phyloP scores from a whole-genome alignment of 1,140 invertebrate genomes.

The Uloborus diversus region DNA sequence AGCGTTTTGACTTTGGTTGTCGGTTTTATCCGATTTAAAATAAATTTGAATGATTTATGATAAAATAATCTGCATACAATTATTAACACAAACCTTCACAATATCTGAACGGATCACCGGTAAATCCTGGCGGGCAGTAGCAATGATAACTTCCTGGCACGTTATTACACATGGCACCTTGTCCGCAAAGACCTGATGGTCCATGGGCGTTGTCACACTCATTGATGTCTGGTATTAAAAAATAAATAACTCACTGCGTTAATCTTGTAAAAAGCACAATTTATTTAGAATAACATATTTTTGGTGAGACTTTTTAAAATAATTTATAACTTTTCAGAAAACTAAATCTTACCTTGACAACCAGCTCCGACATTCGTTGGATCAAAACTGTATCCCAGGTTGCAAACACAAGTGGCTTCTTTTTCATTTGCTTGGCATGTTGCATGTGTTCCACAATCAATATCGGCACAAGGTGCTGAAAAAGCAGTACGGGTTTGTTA shows the following conservation, averaged over 20 bases:
- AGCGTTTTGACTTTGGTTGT: too few relatives aligned
- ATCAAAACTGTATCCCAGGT: constrained; percentile 88
- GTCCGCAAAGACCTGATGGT: constrained; percentile 73
- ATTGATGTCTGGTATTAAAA: constrained; percentile 63
- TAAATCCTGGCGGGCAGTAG: constrained; percentile 78
- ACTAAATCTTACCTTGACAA: constrained; percentile 74
- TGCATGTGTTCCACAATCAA: constrained; percentile 86
- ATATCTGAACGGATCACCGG: constrained; percentile 73
- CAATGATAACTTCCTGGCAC: constrained; percentile 78
- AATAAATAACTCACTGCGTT: too few relatives aligned
- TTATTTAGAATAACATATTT: too few relatives aligned
- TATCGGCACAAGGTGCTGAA: constrained; percentile 86
- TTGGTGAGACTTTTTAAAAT: too few relatives aligned
- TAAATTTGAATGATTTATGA: neutral
- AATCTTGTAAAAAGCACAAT: too few relatives aligned
- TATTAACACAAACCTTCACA: constrained; percentile 57
- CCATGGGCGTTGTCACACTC: constrained; percentile 64
- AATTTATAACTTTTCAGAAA: too few relatives aligned
- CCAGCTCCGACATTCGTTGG: constrained; percentile 86
- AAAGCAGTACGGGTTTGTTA: neutral
- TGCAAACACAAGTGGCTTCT: constrained; percentile 91
- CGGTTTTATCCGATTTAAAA: neutral
- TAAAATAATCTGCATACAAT: neutral
- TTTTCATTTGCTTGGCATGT: constrained; percentile 87
- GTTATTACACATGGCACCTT: constrained; percentile 78